A percentile compares a stretch with the other conserved stretches of the same genome.
phyloP scores from a whole-genome alignment of 2,113 vertebrate genomes.

The Microcebus lehilahytsara region DNA sequence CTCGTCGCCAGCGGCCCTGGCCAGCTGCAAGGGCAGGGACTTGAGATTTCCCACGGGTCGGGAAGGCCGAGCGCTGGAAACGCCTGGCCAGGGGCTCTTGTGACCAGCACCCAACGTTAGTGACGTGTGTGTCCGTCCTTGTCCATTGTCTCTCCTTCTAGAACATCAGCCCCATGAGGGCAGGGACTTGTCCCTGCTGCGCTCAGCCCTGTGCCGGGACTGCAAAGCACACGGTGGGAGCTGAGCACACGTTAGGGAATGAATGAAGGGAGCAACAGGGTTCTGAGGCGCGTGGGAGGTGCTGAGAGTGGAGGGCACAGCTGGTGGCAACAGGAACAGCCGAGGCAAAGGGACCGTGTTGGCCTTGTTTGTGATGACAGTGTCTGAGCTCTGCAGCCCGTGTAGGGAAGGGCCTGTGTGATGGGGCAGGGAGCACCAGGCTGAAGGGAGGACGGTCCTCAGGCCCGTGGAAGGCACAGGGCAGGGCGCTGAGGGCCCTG shows the following conservation, averaged over 20 bases:
- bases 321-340: neutral
- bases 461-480: neutral
- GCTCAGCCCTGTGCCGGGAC: neutral
- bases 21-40: neutral
- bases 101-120: rapidly evolving
- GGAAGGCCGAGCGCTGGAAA: neutral
- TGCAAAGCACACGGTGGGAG: neutral
- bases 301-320: neutral
- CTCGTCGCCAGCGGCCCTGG: neutral
- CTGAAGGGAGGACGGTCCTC: neutral
- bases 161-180: neutral
- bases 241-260: neutral
- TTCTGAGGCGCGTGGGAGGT: neutral
- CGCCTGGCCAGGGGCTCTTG: neutral
- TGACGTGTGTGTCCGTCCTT: rapidly evolving
- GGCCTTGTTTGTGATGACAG: neutral
- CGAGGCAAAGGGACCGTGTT: neutral
- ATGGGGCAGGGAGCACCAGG: neutral
- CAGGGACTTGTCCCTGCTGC: neutral
- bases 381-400: neutral
- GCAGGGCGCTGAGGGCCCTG: neutral
- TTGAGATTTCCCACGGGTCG: rapidly evolving
- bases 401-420: neutral
- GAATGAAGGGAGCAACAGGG: neutral
- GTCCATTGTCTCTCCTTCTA: rapidly evolving